Percentiles rank a stretch among this genome's conserved stretches.
Evolutionary conservation across 2,888 invertebrate genomes (phyloP).

Genomic region (Agrilus biguttatus): DNA sequence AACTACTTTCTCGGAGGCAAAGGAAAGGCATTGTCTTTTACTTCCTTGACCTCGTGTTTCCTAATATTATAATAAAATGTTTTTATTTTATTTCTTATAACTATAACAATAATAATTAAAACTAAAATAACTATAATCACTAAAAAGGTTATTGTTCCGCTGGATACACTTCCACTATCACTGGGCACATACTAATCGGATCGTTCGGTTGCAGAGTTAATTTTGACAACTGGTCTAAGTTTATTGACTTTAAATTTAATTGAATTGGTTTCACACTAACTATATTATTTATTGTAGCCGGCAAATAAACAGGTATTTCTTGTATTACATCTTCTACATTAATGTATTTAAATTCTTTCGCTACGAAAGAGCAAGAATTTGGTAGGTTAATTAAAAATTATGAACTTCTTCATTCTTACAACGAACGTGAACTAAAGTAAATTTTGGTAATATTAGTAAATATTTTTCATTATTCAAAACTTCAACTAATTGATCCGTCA

Average conservation of each 20-base stretch:
- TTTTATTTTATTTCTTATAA: too few species aligned
- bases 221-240: constrained; percentile 1
- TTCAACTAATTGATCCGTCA: too few species aligned
- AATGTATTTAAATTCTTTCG: background rate
- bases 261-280: background rate
- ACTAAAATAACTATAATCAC: too few species aligned
- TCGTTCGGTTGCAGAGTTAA: background rate
- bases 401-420: constrained; percentile 1
- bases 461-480: too few species aligned
- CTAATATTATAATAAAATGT: too few species aligned
- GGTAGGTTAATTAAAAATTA: background rate
- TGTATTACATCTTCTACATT: background rate
- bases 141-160: too few species aligned
- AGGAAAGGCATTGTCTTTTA: too few species aligned
- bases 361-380: background rate
- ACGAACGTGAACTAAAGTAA: background rate
- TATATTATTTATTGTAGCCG: background rate
- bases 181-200: too few species aligned
- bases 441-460: background rate
- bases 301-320: constrained; percentile 1
- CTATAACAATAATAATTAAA: too few species aligned
- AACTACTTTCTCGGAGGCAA: too few species aligned
- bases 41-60: too few species aligned
- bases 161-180: too few species aligned
- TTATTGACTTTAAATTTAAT: constrained; percentile 2